Conservation (phyloP, 1,140 invertebrate genomes). For the Dreissena rostriformis region DNA sequence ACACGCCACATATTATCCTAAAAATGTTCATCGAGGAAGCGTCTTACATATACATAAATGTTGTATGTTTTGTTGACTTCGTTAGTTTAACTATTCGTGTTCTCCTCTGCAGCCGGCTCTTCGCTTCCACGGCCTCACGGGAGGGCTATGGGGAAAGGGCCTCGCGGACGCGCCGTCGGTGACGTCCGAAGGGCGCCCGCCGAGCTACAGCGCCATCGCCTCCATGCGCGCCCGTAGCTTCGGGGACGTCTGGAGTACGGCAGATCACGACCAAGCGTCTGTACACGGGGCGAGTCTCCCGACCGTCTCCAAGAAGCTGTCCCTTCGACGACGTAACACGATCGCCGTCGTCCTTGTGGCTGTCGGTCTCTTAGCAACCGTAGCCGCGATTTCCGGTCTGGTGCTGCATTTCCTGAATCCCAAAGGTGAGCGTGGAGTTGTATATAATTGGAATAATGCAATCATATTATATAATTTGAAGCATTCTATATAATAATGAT, state of each 20-base stretch:
- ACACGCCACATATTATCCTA: too few species aligned
- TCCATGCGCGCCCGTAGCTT: background rate
- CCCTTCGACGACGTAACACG: slow-evolving; percentile 40
- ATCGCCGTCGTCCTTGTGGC: slow-evolving; percentile 41
- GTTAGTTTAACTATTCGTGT: too few species aligned
- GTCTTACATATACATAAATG: too few species aligned
- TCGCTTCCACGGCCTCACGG: slow-evolving; percentile 46
- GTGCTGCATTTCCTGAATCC: slow-evolving; percentile 43
- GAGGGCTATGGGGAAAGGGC: slow-evolving; percentile 40
- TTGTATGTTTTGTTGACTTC: too few species aligned
- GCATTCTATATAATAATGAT: background rate
- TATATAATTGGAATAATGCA: too few species aligned
- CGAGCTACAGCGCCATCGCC: slow-evolving; percentile 11
- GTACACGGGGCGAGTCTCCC: slow-evolving; percentile 11
- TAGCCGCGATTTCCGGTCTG: slow-evolving; percentile 31
- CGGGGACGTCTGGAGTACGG: background rate
- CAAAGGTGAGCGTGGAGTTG: slow-evolving; percentile 8
- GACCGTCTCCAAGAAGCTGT: slow-evolving; percentile 2
- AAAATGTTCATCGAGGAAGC: too few species aligned
- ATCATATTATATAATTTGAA: background rate
- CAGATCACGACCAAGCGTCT: slow-evolving; percentile 30
- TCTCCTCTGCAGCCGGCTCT: slow-evolving; percentile 41
- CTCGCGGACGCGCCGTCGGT: slow-evolving; percentile 20
- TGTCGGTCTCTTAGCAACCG: slow-evolving; percentile 42
- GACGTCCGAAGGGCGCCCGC: slow-evolving; percentile 15